A percentile compares a stretch with the other conserved stretches of the same genome.
phyloP scores from a whole-genome alignment of 1,140 invertebrate species.

The Chrysoperla carnea region DNA sequence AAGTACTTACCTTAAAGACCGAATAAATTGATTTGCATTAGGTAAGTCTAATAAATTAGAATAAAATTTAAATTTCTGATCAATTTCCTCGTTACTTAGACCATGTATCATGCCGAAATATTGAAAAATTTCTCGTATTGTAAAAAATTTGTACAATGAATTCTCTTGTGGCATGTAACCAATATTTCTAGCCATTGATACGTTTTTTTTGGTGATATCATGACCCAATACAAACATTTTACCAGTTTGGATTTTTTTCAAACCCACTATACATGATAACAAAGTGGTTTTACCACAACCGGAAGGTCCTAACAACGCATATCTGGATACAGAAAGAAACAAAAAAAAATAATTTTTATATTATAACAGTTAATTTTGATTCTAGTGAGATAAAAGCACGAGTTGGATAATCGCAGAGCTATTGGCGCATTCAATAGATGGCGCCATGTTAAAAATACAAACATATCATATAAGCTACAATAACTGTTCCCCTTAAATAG shows the following conservation, averaged over 20 bases:
- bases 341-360: too few species aligned
- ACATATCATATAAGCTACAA: too few species aligned
- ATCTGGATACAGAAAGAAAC: conserved; percentile 33
- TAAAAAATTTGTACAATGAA: conserved; percentile 86
- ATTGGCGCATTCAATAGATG: too few species aligned
- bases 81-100: conserved; percentile 65
- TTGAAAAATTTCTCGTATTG: conserved; percentile 85
- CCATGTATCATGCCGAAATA: conserved; percentile 93
- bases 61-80: conserved; percentile 68
- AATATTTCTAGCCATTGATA: conserved; percentile 73
- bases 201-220: conserved; percentile 60
- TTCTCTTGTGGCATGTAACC: conserved; percentile 82
- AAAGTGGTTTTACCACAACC: conserved; percentile 76
- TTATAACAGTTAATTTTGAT: too few species aligned
- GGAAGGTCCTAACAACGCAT: conserved; percentile 71
- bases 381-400: too few species aligned
- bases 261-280: conserved; percentile 72
- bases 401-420: too few species aligned
- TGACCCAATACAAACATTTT: conserved; percentile 76
- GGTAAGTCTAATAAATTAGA: conserved; percentile 80
- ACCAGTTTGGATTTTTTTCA: conserved; percentile 60
- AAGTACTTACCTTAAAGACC: too few species aligned
- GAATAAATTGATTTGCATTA: conserved; percentile 59
- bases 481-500: too few species aligned
- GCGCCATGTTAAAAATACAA: too few species aligned